Conservation (phyloP, 1,140 invertebrate species). For the Drosophila varians region DNA sequence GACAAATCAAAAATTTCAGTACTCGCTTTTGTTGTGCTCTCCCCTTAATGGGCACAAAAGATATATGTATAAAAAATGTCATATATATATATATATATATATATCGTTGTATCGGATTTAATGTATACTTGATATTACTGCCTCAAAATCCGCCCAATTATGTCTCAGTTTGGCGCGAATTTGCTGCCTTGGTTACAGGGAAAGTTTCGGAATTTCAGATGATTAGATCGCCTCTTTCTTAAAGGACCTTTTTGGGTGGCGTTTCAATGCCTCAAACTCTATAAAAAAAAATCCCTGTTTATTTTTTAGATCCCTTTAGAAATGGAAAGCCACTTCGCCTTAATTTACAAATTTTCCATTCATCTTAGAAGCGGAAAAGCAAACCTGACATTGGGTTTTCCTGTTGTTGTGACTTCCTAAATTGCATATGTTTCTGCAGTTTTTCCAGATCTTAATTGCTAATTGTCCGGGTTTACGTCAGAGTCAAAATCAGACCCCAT, state of each 20-base stretch:
- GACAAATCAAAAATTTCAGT: constrained; percentile 66
- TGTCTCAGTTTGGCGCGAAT: not conserved
- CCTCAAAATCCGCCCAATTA: not conserved
- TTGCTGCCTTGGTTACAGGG: not conserved
- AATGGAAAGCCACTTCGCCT: not conserved
- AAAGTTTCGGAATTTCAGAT: not conserved
- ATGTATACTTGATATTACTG: constrained; percentile 22
- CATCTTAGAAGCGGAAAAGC: not conserved
- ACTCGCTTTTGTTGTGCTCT: constrained; percentile 44
- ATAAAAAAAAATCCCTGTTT: not conserved
- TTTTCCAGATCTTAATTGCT: constrained; percentile 68
- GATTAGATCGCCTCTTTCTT: too few species aligned
- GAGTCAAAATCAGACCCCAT: constrained; percentile 60
- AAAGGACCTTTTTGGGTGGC: too few species aligned
- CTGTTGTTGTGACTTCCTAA: constrained; percentile 3
- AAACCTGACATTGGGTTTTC: constrained; percentile 36
- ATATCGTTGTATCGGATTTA: constrained; percentile 3
- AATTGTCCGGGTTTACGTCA: constrained; percentile 77
- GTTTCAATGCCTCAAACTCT: too few species aligned
- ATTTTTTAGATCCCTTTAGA: too few species aligned
- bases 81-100: constrained; percentile 8
- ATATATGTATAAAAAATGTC: not conserved
- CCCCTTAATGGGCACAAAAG: constrained; percentile 39
- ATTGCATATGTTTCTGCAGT: constrained; percentile 23
- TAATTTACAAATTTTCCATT: constrained; percentile 1